phyloP scores from a whole-genome alignment of 2,113 vertebrate genomes.

The Embiotoca jacksoni region DNA sequence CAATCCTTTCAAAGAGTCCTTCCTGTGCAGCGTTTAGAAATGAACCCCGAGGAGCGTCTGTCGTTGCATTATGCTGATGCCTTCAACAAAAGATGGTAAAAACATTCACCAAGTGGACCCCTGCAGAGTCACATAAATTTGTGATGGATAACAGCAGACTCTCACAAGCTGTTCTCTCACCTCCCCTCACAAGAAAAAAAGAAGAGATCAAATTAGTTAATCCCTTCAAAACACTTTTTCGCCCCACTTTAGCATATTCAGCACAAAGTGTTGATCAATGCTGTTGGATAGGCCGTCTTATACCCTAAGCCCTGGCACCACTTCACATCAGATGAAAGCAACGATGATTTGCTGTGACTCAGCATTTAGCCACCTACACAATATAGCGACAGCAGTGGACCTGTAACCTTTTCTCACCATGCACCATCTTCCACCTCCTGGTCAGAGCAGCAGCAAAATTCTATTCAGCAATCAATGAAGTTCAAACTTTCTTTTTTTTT shows the following conservation, averaged over 20 bases:
- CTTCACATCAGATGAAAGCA: constrained; percentile 69
- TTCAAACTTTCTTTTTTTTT: neutral
- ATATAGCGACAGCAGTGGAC: constrained; percentile 39
- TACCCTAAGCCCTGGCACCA: constrained; percentile 57
- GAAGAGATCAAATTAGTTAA: constrained; percentile 67
- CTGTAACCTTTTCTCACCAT: constrained; percentile 39
- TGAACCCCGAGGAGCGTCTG: constrained; percentile 53
- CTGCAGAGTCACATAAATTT: constrained; percentile 47
- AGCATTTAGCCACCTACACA: constrained; percentile 58
- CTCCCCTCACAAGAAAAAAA: constrained; percentile 40
- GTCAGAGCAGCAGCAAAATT: constrained; percentile 14
- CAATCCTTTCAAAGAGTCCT: constrained; percentile 20
- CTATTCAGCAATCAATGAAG: neutral
- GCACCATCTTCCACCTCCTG: neutral
- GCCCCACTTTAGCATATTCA: constrained; percentile 60
- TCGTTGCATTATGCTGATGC: constrained; percentile 63
- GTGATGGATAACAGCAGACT: constrained; percentile 67
- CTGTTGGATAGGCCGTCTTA: constrained; percentile 53
- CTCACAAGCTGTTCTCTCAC: constrained; percentile 71
- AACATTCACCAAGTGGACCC: constrained; percentile 53
- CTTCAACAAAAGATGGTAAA: constrained; percentile 55
- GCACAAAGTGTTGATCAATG: constrained; percentile 77
- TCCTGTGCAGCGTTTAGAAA: constrained; percentile 44
- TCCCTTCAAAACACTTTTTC: constrained; percentile 38
- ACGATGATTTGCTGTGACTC: constrained; percentile 62